phyloP scores from a whole-genome alignment of 2,797 vertebrate genomes.

The Xyrichtys novacula region DNA sequence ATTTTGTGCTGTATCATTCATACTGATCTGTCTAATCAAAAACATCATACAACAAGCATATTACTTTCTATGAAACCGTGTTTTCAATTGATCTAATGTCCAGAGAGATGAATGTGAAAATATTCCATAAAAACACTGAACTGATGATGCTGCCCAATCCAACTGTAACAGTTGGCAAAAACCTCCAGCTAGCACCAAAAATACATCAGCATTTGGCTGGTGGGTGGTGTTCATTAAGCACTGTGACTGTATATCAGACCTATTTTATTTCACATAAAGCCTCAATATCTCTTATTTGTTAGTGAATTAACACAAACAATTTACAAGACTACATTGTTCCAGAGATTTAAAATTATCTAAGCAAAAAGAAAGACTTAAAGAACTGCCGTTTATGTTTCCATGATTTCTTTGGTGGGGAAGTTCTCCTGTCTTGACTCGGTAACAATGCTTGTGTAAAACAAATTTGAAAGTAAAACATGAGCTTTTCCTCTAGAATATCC shows the following conservation, averaged over 20 bases:
- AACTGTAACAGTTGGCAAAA: constrained; percentile 8
- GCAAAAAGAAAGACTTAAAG: not conserved
- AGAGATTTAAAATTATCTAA: not conserved
- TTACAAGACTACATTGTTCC: not conserved
- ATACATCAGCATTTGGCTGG: constrained; percentile 56
- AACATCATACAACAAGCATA: not conserved
- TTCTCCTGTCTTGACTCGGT: no score
- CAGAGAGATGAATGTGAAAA: not conserved
- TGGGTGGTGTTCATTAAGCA: constrained; percentile 59
- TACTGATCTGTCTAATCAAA: constrained; percentile 1
- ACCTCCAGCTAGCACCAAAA: constrained; percentile 6
- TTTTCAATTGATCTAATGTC: not conserved
- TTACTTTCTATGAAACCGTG: not conserved
- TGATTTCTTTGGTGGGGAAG: no score
- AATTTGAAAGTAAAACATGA: no score
- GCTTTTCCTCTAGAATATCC: not conserved
- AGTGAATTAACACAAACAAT: not conserved
- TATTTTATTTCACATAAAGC: constrained; percentile 10
- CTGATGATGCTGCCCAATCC: not conserved
- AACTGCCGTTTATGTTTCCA: not conserved
- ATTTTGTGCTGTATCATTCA: not conserved
- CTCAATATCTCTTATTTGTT: not conserved
- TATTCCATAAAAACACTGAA: not conserved
- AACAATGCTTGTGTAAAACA: no score
- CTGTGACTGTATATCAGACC: constrained; percentile 18